Evolutionary conservation across 2,888 invertebrate genomes (phyloP).

Genomic region (Kryphioiulus occultus): DNA sequence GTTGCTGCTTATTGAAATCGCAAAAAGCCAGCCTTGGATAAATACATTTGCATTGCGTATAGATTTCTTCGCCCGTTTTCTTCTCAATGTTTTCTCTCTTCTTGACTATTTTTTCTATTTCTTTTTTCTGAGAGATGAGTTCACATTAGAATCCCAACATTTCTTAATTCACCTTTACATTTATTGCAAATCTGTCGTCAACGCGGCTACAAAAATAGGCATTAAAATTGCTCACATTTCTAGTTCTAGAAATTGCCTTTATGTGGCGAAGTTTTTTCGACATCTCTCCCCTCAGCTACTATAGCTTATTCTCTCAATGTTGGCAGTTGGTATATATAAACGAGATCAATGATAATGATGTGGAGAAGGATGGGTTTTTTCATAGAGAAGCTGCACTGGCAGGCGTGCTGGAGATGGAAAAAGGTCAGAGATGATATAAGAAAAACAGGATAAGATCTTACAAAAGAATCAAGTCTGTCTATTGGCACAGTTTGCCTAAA

Average conservation of each 20-base stretch:
- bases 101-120: not conserved
- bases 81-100: not conserved
- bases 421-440: not conserved
- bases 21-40: not conserved
- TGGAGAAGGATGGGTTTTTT: not conserved
- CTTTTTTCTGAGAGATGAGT: not conserved
- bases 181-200: conserved; percentile 39
- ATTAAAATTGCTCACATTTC: not conserved
- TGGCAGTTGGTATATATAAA: not conserved
- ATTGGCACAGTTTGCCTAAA: not conserved
- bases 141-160: not conserved
- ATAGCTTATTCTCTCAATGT: not conserved
- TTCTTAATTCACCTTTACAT: conserved; percentile 41
- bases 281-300: not conserved
- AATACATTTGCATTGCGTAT: not conserved
- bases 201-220: conserved; percentile 29
- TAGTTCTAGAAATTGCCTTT: not conserved
- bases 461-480: not conserved
- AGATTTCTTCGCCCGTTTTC: not conserved
- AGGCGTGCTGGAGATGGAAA: no score
- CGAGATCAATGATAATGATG: conserved; percentile 30
- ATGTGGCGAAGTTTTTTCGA: not conserved
- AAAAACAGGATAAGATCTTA: not conserved
- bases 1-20: conserved; percentile 32
- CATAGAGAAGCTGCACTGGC: no score